These are phyloP conservation scores for Drosophila niveifrons DNA, from an alignment of 2,888 invertebrate genomes.

Conservation along the genomic window DNA sequence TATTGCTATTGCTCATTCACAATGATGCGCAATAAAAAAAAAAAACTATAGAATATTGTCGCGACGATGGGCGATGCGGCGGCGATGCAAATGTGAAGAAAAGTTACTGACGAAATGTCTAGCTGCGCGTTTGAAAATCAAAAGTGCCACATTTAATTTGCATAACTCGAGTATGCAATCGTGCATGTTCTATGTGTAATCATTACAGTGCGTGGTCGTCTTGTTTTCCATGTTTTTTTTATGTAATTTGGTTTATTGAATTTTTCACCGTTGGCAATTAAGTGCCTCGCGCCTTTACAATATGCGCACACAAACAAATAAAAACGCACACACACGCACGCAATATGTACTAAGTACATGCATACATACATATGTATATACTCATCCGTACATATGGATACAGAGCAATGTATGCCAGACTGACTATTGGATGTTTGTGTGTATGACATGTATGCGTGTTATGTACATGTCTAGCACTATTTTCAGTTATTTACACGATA, in stretches of 20 bases:
- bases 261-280: constrained; percentile 66
- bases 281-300: constrained; percentile 71
- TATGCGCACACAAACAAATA: constrained; percentile 56
- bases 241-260: constrained; percentile 72
- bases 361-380: constrained; percentile 11
- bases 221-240: constrained; percentile 48
- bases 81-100: constrained; percentile 43
- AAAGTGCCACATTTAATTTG: constrained; percentile 22
- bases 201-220: constrained; percentile 23
- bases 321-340: constrained; percentile 22
- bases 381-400: constrained; percentile 30
- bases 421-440: constrained; percentile 27
- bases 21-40: constrained; percentile 75
- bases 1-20: constrained; percentile 67
- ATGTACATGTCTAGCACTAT: constrained; percentile 63
- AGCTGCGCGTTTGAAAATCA: constrained; percentile 50
- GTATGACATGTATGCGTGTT: constrained; percentile 42
- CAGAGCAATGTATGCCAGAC: constrained; percentile 33
- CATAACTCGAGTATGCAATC: not conserved
- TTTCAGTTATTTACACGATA: constrained; percentile 78
- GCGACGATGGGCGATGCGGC: constrained; percentile 9
- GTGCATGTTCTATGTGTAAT: constrained; percentile 5
- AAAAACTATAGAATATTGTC: constrained; percentile 58
- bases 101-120: constrained; percentile 67
- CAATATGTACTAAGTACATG: not conserved